phyloP scores from a whole-genome alignment of 2,888 invertebrate species.

The Spisula subtruncata region DNA sequence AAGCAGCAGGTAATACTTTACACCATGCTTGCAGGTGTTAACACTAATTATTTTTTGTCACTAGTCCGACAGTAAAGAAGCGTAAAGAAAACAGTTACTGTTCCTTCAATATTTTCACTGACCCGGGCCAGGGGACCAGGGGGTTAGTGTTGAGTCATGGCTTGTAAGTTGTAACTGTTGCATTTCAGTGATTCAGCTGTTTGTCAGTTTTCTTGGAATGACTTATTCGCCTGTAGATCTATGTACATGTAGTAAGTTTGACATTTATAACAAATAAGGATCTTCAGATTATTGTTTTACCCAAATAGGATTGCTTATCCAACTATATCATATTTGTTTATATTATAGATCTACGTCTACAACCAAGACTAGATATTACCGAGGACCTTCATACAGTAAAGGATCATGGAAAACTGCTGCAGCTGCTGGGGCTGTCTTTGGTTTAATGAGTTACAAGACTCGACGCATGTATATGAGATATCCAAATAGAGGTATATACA shows the following conservation, averaged over 20 bases:
- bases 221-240: neutral
- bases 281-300: neutral
- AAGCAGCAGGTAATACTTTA: no score
- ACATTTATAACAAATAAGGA: neutral
- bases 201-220: neutral
- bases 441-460: constrained; percentile 51
- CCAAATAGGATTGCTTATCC: neutral
- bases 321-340: neutral
- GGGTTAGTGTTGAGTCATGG: no score
- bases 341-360: no score
- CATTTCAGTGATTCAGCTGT: no score
- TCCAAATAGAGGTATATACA: constrained; percentile 57
- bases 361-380: constrained; percentile 31
- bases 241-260: no score
- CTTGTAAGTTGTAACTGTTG: no score
- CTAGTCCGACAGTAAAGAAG: no score
- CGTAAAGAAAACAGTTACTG: no score
- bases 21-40: no score
- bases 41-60: no score
- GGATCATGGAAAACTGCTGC: constrained; percentile 57
- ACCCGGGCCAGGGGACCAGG: no score
- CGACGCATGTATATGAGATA: constrained; percentile 52
- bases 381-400: constrained; percentile 46
- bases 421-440: constrained; percentile 53
- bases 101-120: no score